Percentiles rank a stretch among this genome's conserved stretches.
These are phyloP conservation scores for Tragelaphus scriptus DNA, from an alignment of 2,113 vertebrate genomes.

Conservation along the genomic window DNA sequence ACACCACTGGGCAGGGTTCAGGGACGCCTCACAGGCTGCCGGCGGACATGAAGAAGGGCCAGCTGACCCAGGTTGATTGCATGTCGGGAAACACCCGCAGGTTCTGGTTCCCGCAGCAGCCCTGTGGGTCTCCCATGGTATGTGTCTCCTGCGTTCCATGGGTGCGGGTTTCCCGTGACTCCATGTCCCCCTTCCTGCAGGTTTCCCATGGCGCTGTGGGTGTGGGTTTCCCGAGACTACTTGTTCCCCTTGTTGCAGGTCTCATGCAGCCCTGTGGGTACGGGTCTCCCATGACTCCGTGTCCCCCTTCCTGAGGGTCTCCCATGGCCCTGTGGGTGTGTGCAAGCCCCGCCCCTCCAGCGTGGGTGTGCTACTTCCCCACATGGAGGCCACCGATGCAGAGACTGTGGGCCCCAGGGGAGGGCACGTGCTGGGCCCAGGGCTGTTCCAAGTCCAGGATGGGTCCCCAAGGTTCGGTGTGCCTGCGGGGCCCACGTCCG, in stretches of 20 bases:
- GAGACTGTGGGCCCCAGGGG: background rate
- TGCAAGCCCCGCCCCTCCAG: background rate
- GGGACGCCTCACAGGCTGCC: rapidly evolving
- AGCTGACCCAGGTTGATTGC: rapidly evolving
- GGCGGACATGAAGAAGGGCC: rapidly evolving
- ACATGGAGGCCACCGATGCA: rapidly evolving
- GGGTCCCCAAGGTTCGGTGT: rapidly evolving
- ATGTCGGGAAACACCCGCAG: background rate
- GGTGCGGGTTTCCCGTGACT: too few relatives aligned
- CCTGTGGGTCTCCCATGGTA: background rate
- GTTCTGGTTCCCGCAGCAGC: background rate
- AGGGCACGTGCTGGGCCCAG: rapidly evolving
- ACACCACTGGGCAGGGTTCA: rapidly evolving
- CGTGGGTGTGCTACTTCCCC: background rate
- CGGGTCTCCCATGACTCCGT: too few relatives aligned
- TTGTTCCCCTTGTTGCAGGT: background rate
- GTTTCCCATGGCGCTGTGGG: too few relatives aligned
- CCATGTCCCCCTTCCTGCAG: too few relatives aligned
- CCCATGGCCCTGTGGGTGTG: background rate
- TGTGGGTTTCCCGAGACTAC: rapidly evolving
- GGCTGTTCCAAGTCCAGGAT: rapidly evolving
- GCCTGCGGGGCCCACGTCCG: background rate
- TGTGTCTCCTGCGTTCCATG: too few relatives aligned
- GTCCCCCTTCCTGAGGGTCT: background rate
- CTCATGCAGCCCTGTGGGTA: too few relatives aligned